Base-by-base conservation (phyloP, 1,140 invertebrate species). In the Galleria mellonella region DNA sequence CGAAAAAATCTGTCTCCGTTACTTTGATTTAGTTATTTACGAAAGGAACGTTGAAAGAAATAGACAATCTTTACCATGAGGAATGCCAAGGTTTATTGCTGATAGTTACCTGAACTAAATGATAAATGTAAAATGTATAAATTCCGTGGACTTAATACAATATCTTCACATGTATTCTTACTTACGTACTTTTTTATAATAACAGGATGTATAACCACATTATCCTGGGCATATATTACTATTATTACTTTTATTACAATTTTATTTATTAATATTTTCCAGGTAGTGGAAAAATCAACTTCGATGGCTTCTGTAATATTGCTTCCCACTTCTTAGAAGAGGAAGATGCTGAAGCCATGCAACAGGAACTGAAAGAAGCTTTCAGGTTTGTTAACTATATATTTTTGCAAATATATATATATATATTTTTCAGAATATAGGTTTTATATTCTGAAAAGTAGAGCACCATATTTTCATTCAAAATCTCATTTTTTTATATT, bases 341-440 rank as follows among this genome's bases (percentile, higher is more conserved):
- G 68, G 95, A 97, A 70, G 95, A 97, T 62, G 94, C 94, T 50
- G 95, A 96, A 74, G 95, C 95, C 36, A 97, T 97, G 89, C 94
- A 96, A 77, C 94, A 97, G 72, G 96, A 98, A 88, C 89, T 98
- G 33, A 96, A 96, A 65, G 96, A 98, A 88, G 96, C 96, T 38
- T 98, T 98, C 88, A 91, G 95, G 75, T 90, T 68, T 11, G 15
- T 36, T 15, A 1, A 8, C 8, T 12, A 14, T 13, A 31, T 15
- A 39, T 39, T 23, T 35, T 28, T 38, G 40, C 14, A 38, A 27
- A 46, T 12, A 37, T 46, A 9, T 44, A 27, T 13, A 39, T 10
- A 32, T 47, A 17, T 12, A 23, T 32, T 49, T 28, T 39, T 17
- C 10, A 27, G 23, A 12, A n/a, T n/a, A n/a, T n/a, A n/a, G n/a